Evolutionary conservation across 2,113 vertebrate genomes (phyloP).

Genomic region (Lampris megalopsis): DNA sequence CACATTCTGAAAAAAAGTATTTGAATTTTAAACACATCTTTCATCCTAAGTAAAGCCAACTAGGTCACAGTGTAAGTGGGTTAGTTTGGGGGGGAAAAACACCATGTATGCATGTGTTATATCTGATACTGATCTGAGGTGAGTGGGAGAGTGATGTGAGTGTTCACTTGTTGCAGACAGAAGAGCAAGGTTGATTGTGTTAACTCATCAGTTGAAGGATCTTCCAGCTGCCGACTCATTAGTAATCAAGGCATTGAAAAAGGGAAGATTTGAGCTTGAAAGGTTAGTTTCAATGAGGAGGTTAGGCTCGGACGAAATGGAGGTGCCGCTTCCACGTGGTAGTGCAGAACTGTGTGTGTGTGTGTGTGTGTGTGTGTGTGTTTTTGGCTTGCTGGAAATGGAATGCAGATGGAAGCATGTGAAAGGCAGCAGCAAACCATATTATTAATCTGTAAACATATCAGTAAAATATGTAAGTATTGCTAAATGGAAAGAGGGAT

Average conservation of each 20-base stretch:
- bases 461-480: too few species aligned
- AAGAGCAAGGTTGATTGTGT: constrained; percentile 59
- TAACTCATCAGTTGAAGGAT: constrained; percentile 57
- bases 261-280: constrained; percentile 1
- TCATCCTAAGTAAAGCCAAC: constrained; percentile 9
- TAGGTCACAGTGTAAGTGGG: constrained; percentile 28
- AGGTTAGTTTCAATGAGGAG: background rate
- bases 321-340: background rate
- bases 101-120: constrained; percentile 19
- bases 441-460: too few species aligned
- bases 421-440: too few species aligned
- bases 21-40: constrained; percentile 21
- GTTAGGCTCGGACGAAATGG: background rate
- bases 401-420: too few species aligned
- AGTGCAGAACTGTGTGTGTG: too few species aligned
- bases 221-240: constrained; percentile 51
- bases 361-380: too few species aligned
- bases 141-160: constrained; percentile 48
- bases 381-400: too few species aligned
- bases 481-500: too few species aligned
- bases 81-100: constrained; percentile 5
- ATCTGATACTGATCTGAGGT: constrained; percentile 55
- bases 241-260: constrained; percentile 14
- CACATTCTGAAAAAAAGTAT: background rate
- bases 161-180: constrained; percentile 25